Evolutionary conservation across 2,888 invertebrate species (phyloP).

Genomic region (Callinectes sapidus): DNA sequence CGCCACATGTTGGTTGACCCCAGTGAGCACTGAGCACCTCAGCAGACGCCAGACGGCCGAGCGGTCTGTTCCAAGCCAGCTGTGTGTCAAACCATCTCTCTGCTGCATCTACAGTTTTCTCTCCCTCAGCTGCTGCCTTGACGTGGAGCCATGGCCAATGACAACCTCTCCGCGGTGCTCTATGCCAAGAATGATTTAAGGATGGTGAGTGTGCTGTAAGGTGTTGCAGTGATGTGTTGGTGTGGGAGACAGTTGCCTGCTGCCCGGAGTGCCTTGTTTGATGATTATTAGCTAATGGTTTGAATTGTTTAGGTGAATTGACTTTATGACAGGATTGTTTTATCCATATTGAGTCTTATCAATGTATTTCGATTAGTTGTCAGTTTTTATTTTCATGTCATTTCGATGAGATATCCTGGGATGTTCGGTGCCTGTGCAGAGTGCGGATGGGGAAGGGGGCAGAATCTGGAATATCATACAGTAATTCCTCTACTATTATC

Average conservation of each 20-base stretch:
- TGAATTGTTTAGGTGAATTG: no score
- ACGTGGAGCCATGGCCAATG: conserved; percentile 38
- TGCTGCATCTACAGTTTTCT: background rate
- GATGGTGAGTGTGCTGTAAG: conserved; percentile 46
- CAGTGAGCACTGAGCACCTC: no score
- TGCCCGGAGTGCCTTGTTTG: background rate
- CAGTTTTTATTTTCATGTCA: no score
- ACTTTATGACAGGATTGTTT: no score
- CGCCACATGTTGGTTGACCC: background rate
- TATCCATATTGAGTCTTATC: no score
- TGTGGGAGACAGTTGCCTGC: background rate
- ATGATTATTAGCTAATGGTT: no score
- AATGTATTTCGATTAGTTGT: no score
- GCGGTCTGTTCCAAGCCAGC: background rate
- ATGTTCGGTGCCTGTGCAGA: no score
- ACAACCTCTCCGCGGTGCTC: conserved; percentile 62
- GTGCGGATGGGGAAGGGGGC: no score
- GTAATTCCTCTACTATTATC: no score
- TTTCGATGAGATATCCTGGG: no score
- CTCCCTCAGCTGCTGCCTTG: background rate
- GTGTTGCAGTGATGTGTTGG: background rate
- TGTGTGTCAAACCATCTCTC: background rate
- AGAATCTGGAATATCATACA: no score
- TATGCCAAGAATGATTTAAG: conserved; percentile 66
- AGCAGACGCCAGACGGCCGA: background rate